Percentiles rank a stretch among this genome's conserved stretches.
Conservation (phyloP, 2,888 invertebrate species). For the Isotomurus palustris region DNA sequence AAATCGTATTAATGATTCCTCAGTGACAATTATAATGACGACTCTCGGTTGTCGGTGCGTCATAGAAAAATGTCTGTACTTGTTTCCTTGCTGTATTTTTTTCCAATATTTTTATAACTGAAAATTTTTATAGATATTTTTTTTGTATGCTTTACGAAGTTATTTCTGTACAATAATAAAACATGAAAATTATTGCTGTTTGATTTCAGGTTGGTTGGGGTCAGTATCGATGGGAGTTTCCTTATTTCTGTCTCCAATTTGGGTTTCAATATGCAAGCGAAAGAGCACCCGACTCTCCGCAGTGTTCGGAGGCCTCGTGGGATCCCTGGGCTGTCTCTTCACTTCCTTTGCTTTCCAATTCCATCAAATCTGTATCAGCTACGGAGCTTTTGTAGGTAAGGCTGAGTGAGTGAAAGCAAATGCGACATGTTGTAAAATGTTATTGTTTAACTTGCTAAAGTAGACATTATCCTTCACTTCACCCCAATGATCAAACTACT, state of each 20-base stretch:
- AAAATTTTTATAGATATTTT: not conserved
- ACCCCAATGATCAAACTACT: no score
- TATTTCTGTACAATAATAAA: not conserved
- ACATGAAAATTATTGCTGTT: slow-evolving; percentile 1
- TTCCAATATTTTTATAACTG: not conserved
- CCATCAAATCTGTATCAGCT: slow-evolving; percentile 84
- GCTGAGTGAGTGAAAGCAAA: no score
- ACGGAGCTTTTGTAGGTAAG: slow-evolving; percentile 59
- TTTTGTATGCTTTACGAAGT: not conserved
- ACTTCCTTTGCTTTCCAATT: slow-evolving; percentile 85
- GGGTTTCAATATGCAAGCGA: slow-evolving; percentile 45
- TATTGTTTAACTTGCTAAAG: no score
- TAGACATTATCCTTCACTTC: no score
- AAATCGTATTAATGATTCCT: slow-evolving; percentile 17
- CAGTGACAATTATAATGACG: slow-evolving; percentile 16
- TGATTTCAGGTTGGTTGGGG: slow-evolving; percentile 42
- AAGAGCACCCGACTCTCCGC: slow-evolving; percentile 42
- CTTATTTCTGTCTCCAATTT: slow-evolving; percentile 42
- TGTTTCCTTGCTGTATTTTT: slow-evolving; percentile 1
- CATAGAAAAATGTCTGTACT: no score
- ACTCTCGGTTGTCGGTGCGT: not conserved
- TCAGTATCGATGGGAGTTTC: slow-evolving; percentile 41
- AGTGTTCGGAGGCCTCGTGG: slow-evolving; percentile 79
- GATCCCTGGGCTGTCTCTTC: slow-evolving; percentile 80
- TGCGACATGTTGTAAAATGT: no score